Percentiles rank a stretch among this genome's conserved stretches.
phyloP scores from a whole-genome alignment of 2,888 invertebrate genomes.

The Caenorhabditis becei region DNA sequence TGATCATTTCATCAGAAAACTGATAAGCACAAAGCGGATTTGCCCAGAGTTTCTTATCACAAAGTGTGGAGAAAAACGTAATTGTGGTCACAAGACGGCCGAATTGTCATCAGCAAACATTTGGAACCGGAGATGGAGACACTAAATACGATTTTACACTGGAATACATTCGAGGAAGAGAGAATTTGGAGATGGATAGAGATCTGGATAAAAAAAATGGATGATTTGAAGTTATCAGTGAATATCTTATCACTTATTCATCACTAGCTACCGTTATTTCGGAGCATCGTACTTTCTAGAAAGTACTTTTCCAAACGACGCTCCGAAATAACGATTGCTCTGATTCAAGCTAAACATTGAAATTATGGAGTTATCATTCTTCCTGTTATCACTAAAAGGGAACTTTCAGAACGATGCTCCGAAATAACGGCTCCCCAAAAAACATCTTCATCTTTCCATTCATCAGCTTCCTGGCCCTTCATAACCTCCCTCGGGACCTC shows the following conservation, averaged over 20 bases:
- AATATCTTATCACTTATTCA: too few species aligned
- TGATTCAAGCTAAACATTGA: too few species aligned
- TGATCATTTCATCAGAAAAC: slow-evolving; percentile 23
- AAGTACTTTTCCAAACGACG: not conserved
- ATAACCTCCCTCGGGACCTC: not conserved
- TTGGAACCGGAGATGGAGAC: slow-evolving; percentile 3
- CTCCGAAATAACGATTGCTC: not conserved
- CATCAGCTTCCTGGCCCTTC: too few species aligned
- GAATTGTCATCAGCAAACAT: slow-evolving; percentile 12
- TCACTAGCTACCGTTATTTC: not conserved
- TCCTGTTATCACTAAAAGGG: too few species aligned
- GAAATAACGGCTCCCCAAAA: too few species aligned
- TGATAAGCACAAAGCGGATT: slow-evolving; percentile 13
- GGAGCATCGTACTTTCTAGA: not conserved
- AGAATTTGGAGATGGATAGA: not conserved
- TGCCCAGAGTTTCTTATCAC: not conserved
- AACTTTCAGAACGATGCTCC: too few species aligned
- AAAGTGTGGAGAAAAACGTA: slow-evolving; percentile 1
- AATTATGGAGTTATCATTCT: too few species aligned
- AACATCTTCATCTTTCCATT: too few species aligned
- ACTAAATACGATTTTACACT: not conserved
- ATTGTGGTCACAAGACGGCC: slow-evolving; percentile 8
- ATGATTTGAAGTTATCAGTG: too few species aligned
- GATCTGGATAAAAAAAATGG: too few species aligned
- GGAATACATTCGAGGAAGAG: not conserved